Evolutionary conservation across 2,113 vertebrate species (phyloP), one percentile per base, ranked within the genome.

Genomic region (Enhydra lutris): DNA sequence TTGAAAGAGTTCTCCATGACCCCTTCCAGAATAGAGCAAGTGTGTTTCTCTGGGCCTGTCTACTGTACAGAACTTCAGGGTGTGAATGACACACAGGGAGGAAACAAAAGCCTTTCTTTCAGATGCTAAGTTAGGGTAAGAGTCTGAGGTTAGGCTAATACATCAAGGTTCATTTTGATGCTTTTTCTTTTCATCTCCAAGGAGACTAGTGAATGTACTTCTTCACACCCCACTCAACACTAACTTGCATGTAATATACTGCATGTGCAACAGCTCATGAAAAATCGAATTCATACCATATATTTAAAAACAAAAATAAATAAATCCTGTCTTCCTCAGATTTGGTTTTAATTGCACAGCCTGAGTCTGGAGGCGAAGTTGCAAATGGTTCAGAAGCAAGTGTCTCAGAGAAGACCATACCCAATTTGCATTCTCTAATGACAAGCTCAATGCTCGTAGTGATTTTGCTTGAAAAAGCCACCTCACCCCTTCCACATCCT

Each of bases 1-100:
- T 95, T 96, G 95, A 98, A 98, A 97, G 79, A 73, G 59, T 90
- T 97, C 96, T 91, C 76, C 10, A 92, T 0, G 45, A 97, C 61
- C 89, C 92, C 61, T 95, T 91, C 90, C 2, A 3, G 55, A 98
- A 81, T 11, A 94, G 24, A 89, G 14, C 73, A 39, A 71, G 10
- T 21, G 1, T 61, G 50, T 92, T 94, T 93, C 71, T 97, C 94
- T 14, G 89, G 50, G 74, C 20, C 36, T 8, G 3, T 91, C 88
- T 89, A 65, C 84, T 21, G 15, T 61, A 52, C 42, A 90, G 95
- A 96, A 93, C 85, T 98, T 61, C 9, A 94, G 34, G 45, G 95
- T 3, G 1, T 36, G 89, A 3, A 17, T 36, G 36, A 11, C 79
- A 96, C 89, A 55, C 86, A 71, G 7, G 92, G 61, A 93, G 20